Percentiles rank a stretch among this genome's conserved stretches.
These are phyloP conservation scores for Cyanistes caeruleus DNA, from an alignment of 2,113 vertebrate species.

Conservation along the genomic window DNA sequence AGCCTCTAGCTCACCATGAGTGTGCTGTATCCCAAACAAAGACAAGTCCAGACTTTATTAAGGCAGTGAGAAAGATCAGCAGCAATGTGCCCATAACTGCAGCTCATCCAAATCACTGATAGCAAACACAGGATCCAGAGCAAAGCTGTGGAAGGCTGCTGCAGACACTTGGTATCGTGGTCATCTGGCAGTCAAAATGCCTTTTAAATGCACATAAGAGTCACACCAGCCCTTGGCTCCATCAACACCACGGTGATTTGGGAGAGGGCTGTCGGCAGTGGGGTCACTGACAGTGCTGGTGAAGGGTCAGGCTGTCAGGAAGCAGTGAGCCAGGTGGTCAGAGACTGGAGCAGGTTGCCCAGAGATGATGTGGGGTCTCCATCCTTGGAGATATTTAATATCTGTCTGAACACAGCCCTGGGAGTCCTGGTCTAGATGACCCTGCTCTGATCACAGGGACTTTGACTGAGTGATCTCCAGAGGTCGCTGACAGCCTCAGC, in stretches of 20 bases:
- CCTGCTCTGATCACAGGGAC: not conserved
- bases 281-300: accelerated
- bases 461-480: not conserved
- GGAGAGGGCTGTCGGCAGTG: not conserved
- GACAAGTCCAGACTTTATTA: not conserved
- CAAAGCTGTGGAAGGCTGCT: accelerated
- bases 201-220: not conserved
- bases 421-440: not conserved
- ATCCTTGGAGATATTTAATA: not conserved
- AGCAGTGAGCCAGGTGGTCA: not conserved
- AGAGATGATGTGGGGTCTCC: not conserved
- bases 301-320: not conserved
- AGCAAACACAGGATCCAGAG: not conserved
- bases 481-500: not conserved
- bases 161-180: not conserved
- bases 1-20: not conserved
- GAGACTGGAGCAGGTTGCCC: not conserved
- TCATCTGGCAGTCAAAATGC: not conserved
- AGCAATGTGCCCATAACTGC: accelerated
- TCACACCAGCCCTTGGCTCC: not conserved
- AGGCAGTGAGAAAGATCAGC: not conserved
- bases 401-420: not conserved
- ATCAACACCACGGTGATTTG: not conserved
- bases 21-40: not conserved
- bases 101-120: not conserved